Percentiles rank a stretch among this genome's conserved stretches.
phyloP scores from a whole-genome alignment of 2,888 invertebrate genomes.

The Lutraria lutraria region DNA sequence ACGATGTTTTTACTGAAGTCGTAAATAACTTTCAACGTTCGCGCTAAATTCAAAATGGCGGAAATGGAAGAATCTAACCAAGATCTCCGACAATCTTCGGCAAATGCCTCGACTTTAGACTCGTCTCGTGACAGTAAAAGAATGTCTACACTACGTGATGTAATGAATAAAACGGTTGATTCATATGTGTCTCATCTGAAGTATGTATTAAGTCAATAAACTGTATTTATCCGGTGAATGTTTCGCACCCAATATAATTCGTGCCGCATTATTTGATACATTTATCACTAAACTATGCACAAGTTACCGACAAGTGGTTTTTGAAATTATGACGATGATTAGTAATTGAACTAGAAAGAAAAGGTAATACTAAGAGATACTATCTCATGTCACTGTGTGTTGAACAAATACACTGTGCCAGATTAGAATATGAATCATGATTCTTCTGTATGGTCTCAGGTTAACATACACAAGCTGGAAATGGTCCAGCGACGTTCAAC shows the following conservation, averaged over 20 bases:
- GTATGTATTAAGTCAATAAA: constrained; percentile 19
- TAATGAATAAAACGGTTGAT: constrained; percentile 52
- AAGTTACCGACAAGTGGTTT: background rate
- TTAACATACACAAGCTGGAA: too few species aligned
- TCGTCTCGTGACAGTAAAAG: constrained; percentile 29
- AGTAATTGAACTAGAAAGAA: background rate
- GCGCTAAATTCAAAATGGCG: constrained; percentile 48
- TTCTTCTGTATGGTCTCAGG: too few species aligned
- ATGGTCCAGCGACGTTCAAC: too few species aligned
- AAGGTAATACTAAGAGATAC: background rate
- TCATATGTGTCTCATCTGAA: constrained; percentile 50
- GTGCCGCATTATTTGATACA: background rate
- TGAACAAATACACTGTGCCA: background rate
- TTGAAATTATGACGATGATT: background rate
- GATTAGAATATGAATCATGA: too few species aligned
- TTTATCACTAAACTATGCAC: background rate
- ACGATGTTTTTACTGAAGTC: background rate
- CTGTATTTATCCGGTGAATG: background rate
- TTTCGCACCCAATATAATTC: background rate
- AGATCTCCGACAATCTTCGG: background rate
- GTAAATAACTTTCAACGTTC: background rate
- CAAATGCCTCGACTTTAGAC: constrained; percentile 18
- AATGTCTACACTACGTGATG: constrained; percentile 42
- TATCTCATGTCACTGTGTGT: too few species aligned
- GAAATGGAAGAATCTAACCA: background rate